Base-by-base conservation (phyloP, 2,888 invertebrate species). In the Clusia tigrina region DNA sequence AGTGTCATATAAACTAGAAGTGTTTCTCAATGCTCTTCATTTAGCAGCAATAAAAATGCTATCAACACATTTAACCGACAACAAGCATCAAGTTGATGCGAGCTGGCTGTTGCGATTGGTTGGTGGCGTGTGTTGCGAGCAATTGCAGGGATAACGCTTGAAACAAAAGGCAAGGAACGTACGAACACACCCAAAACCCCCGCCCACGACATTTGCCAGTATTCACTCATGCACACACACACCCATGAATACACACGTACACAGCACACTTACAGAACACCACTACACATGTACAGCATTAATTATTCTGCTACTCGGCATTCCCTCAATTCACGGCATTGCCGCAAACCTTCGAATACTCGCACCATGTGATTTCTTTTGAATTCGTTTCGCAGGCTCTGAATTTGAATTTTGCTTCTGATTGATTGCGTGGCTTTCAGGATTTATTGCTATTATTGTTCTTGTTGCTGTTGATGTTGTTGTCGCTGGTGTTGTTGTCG, bases 381-480 rank as follows among this genome's bases (percentile, higher is more conserved):
- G 32, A 32, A 32, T 9, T 32, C 32, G 6, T 32, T 32, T 32
- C 32, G 48, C 53, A 53, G n/a, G n/a, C n/a, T 65, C 71, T 67
- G 48, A 58, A 66, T 67, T 68, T 68, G 66, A 61, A 70, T 65
- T 54, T 54, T 60, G 54, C 53, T 59, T 20, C 65, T 63, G 65
- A 67, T 67, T 65, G 65, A 67, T 65, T 67, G 63, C 60, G 60
- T 63, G 62, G 60, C 58, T 71, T 67, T 66, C 60, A 54, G 26
- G 62, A 64, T 57, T 63, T 57, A 68, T 62, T 66, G 65, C 59
- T 58, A 58, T 60, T 46, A 57, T 48, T 15, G 24, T 55, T 65
- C 53, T 55, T 61, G 48, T 60, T 63, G 58, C 32, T 60, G 57
- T 63, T 66, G 64, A 54, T 63, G 54, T 58, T 62, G 23, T 38